Base-by-base conservation (phyloP, 2,113 vertebrate species). In the Meriones unguiculatus region DNA sequence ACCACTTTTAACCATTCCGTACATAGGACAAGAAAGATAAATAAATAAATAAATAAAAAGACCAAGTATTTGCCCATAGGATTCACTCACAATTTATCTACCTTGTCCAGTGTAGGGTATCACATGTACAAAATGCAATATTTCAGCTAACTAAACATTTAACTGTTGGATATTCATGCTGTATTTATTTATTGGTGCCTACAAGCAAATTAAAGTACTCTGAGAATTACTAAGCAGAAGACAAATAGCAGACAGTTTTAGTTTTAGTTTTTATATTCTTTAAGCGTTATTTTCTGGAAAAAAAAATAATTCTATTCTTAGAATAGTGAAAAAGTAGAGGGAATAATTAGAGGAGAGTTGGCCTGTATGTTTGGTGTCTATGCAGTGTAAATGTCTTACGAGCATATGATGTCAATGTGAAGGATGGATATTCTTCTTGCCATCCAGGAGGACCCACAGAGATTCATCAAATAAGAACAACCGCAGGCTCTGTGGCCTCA, bases 1-100 rank as follows among this genome's bases (percentile, higher is more conserved):
- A 81, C 90, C 59, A 75, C 70, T 96, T 84, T 94, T 62, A 90
- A 88, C 67, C 35, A 50, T 85, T 92, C 64, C 72, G 70, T 72
- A 65, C 30, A 81, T 25, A 91, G 28, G 67, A 57, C 62, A 86
- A 46, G 73, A 82, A 76, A 92, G 64, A 84, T 75, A 75, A 41
- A 38, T n/a, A 32, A 35, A 75, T 30, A 78, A 78, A 41, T 54
- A 18, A 80, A 57, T 57, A 57, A 57, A 85, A 57, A 62, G 7
- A 65, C 38, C 67, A 69, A 75, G 59, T 50, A 59, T 82, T 5
- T 77, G 80, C 90, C 11, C 15, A 54, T 22, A 17, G 35, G 11
- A 67, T 91, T 87, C 87, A 70, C 32, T 93, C 52, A 86, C 7
- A 92, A 41, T n/a, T 81, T 35, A 77, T 35, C 50, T 24, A 77